Conservation (phyloP, 2,113 vertebrate species). For the Psilopsiagon aurifrons region DNA sequence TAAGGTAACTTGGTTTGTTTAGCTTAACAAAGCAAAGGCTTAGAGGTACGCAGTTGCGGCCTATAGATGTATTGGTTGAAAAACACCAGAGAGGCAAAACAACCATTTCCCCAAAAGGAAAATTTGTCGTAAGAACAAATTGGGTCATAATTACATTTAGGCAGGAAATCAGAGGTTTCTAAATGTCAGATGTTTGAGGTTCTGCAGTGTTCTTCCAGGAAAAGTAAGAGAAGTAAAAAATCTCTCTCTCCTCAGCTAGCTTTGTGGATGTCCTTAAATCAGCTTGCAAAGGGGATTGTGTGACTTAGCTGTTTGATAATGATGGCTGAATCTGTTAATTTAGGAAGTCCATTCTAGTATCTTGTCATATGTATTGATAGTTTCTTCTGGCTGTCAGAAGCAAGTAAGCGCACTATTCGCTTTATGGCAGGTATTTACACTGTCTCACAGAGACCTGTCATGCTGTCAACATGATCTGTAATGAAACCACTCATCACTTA, state of each 20-base stretch:
- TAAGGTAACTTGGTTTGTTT: neutral
- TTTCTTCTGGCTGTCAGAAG: neutral
- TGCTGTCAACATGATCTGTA: neutral
- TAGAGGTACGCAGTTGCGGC: neutral
- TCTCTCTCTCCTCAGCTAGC: neutral
- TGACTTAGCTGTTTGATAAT: neutral
- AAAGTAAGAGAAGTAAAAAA: neutral
- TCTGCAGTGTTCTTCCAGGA: neutral
- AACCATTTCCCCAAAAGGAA: neutral
- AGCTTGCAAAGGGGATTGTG: neutral
- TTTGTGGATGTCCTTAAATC: neutral
- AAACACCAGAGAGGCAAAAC: neutral
- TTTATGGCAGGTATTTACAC: neutral
- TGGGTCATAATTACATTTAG: neutral
- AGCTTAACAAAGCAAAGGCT: neutral
- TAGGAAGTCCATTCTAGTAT: neutral
- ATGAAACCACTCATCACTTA: neutral
- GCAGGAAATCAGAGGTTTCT: neutral
- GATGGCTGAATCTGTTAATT: neutral
- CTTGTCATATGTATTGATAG: neutral
- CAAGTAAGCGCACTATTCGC: neutral
- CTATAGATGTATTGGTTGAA: neutral
- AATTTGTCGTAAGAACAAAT: neutral
- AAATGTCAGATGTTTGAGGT: neutral
- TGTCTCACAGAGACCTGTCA: neutral